Evolutionary conservation across 2,113 vertebrate genomes (phyloP), one percentile per base, ranked within the genome.

Genomic region (Mormyrus iriodes): DNA sequence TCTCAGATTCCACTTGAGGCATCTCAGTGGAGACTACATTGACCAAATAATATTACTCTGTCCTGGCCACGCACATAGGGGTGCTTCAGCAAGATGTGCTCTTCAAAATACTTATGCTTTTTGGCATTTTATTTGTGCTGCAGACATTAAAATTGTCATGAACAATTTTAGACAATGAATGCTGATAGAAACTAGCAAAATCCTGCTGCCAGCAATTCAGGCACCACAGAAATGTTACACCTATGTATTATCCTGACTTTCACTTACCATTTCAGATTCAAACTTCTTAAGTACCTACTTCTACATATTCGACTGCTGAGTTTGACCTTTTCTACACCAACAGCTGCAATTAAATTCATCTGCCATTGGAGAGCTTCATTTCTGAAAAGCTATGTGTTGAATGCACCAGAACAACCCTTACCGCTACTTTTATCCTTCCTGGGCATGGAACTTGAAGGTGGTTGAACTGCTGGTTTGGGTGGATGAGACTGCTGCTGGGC

Each of bases 401-500:
- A 84, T 24, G 3, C 44, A 42, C 24, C 21, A 84, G 39, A 84
- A 79, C 0, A 0, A 85, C 89, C 90, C 96, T 95, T 93, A 98
- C 98, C 96, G 88, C 94, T 92, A 92, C 92, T 94, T 88, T 97
- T 97, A 87, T 99, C 97, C 90, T 97, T 96, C 94, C 90, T 95
- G 46, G 94, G 89, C 93, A 95, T 91, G 90, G 95, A 93, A 94
- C 94, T 95, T 92, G 95, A 93, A 89, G 96, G 93, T 53, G 91
- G 92, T 13, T 69, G 61, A 7, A 87, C 87, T 8, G 94, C 27
- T 12, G n/a, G 52, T 35, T 55, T 49, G 31, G 88, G n/a, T 46
- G 42, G 55, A 27, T 88, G 90, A 21, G 27, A 73, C 69, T 61
- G 88, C 52, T 95, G 94, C 90, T 96, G 93, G 89, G 97, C 93